phyloP scores from a whole-genome alignment of 1,140 invertebrate genomes.

The Pseudoatta argentina region DNA sequence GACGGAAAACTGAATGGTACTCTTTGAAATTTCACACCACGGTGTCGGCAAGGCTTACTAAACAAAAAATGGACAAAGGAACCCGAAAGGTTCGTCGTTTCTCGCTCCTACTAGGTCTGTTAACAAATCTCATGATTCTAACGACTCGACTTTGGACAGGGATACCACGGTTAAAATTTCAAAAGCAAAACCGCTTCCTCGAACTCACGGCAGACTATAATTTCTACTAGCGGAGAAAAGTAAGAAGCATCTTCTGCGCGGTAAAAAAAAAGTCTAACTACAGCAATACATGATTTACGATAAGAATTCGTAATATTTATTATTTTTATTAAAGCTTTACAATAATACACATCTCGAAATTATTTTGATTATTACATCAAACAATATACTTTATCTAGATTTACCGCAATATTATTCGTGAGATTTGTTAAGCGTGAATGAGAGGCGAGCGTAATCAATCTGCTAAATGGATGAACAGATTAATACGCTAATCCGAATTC shows the following conservation, averaged over 20 bases:
- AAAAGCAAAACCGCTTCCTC: slow-evolving; percentile 70
- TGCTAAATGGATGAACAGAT: slow-evolving; percentile 64
- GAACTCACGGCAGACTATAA: not conserved
- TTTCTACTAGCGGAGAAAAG: not conserved
- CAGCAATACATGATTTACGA: not conserved
- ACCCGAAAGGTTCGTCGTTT: slow-evolving; percentile 27
- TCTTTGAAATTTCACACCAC: slow-evolving; percentile 66
- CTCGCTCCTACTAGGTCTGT: slow-evolving; percentile 54
- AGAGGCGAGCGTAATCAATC: slow-evolving; percentile 25
- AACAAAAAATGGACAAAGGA: slow-evolving; percentile 50
- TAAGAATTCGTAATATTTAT: not conserved
- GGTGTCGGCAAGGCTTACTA: slow-evolving; percentile 3
- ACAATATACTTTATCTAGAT: not conserved
- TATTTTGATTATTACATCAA: not conserved
- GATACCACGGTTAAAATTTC: slow-evolving; percentile 68
- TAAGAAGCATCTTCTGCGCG: not conserved
- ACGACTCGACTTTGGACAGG: slow-evolving; percentile 59
- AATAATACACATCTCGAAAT: not conserved
- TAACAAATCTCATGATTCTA: slow-evolving; percentile 74
- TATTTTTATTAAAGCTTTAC: not conserved
- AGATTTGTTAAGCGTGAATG: not conserved
- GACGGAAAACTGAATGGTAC: slow-evolving; percentile 4
- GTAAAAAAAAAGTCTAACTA: not conserved
- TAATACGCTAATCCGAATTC: slow-evolving; percentile 56
- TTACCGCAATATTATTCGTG: not conserved